These are phyloP conservation scores for Sarcophaga rosellei DNA, from an alignment of 2,888 invertebrate genomes.

Conservation along the genomic window DNA sequence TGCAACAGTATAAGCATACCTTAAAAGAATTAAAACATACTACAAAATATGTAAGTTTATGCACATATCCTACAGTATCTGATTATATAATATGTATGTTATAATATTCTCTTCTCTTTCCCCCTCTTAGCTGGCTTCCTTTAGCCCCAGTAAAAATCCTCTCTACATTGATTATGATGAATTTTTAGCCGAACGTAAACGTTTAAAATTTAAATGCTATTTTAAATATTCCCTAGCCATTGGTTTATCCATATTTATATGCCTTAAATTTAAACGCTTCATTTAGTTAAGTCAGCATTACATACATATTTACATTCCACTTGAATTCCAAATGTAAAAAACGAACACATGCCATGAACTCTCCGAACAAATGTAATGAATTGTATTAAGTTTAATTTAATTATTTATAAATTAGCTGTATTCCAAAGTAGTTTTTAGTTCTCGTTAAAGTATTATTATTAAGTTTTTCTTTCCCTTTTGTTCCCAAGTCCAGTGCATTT, in stretches of 20 bases:
- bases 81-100: background rate
- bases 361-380: background rate
- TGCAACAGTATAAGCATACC: conserved; percentile 74
- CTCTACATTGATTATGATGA: conserved; percentile 78
- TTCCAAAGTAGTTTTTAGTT: background rate
- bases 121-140: conserved; percentile 75
- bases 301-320: conserved; percentile 19
- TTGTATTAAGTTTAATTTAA: background rate
- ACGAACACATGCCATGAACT: background rate
- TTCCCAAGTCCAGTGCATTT: conserved; percentile 50
- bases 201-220: conserved; percentile 73
- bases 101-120: conserved; percentile 12
- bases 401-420: background rate
- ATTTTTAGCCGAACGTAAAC: conserved; percentile 75
- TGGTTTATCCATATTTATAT: conserved; percentile 77
- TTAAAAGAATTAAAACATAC: conserved; percentile 75
- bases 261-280: conserved; percentile 76
- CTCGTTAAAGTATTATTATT: background rate
- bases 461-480: background rate
- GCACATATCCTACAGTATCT: background rate
- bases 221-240: conserved; percentile 78
- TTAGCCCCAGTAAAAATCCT: conserved; percentile 77
- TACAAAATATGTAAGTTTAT: conserved; percentile 77
- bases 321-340: background rate
- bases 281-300: conserved; percentile 67